Percentiles rank a stretch among this genome's conserved stretches.
Evolutionary conservation across 2,888 invertebrate species (phyloP).

Genomic region (Eilema caniola): DNA sequence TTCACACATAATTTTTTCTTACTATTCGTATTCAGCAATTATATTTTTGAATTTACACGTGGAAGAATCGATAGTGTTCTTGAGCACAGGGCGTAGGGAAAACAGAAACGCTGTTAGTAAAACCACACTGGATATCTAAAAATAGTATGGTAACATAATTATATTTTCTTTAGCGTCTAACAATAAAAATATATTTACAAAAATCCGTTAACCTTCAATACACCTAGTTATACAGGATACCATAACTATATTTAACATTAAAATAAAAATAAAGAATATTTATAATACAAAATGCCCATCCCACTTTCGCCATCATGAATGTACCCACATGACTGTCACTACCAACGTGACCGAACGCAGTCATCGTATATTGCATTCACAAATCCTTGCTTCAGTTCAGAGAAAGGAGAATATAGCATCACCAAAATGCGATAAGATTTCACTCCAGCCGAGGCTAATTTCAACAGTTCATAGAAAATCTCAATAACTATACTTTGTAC

Average conservation of each 20-base stretch:
- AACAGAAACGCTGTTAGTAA: constrained; percentile 49
- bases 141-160: constrained; percentile 72
- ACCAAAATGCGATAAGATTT: constrained; percentile 54
- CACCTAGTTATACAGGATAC: constrained; percentile 60
- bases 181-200: constrained; percentile 81
- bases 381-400: constrained; percentile 28
- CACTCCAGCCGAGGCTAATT: constrained; percentile 48
- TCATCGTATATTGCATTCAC: constrained; percentile 37
- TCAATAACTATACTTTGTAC: constrained; percentile 70
- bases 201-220: constrained; percentile 70
- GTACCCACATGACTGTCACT: constrained; percentile 42
- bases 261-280: constrained; percentile 65
- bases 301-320: constrained; percentile 54
- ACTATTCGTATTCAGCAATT: constrained; percentile 29
- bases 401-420: constrained; percentile 44
- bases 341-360: constrained; percentile 37
- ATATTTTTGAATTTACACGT: constrained; percentile 28
- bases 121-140: constrained; percentile 61
- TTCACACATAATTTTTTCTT: constrained; percentile 25
- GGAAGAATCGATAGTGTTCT: constrained; percentile 31
- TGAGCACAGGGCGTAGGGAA: constrained; percentile 45
- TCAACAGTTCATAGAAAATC: constrained; percentile 65
- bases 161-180: constrained; percentile 61
- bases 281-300: constrained; percentile 70
- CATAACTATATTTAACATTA: constrained; percentile 58